phyloP scores from a whole-genome alignment of 2,888 invertebrate species.

The Drosophila demipolita region DNA sequence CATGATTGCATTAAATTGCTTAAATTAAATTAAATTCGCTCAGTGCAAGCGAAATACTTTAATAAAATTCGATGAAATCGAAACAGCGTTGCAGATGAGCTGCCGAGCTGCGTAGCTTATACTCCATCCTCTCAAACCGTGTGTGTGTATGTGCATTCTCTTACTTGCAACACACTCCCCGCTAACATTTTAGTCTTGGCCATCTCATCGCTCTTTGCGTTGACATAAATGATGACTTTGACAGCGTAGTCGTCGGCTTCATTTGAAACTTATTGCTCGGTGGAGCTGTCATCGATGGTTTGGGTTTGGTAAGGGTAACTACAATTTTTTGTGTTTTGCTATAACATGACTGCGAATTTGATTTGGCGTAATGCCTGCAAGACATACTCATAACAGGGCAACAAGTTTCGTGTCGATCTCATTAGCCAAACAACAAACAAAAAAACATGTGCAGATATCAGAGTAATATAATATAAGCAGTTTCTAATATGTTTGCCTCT shows the following conservation, averaged over 20 bases:
- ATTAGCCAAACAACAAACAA: constrained; percentile 8
- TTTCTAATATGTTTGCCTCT: constrained; percentile 8
- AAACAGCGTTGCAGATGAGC: constrained; percentile 37
- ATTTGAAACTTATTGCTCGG: constrained; percentile 78
- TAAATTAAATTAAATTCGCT: constrained; percentile 1
- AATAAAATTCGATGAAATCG: constrained; percentile 64
- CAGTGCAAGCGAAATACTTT: constrained; percentile 54
- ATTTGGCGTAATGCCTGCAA: constrained; percentile 52
- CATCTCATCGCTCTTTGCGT: constrained; percentile 55
- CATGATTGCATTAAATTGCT: constrained; percentile 2
- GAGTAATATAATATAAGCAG: not conserved
- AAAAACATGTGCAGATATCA: constrained; percentile 23
- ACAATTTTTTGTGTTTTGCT: constrained; percentile 46
- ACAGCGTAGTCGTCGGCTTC: constrained; percentile 56
- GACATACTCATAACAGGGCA: constrained; percentile 44
- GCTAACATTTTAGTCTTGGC: not conserved
- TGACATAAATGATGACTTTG: constrained; percentile 62
- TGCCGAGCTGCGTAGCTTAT: not conserved
- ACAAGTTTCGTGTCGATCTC: constrained; percentile 49
- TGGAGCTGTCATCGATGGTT: constrained; percentile 60
- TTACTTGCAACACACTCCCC: not conserved
- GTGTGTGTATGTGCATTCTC: not conserved
- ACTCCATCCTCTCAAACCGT: not conserved
- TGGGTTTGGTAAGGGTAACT: constrained; percentile 3
- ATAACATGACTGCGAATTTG: constrained; percentile 52